Conservation (phyloP, 2,113 vertebrate species). For the Zonotrichia leucophrys region DNA sequence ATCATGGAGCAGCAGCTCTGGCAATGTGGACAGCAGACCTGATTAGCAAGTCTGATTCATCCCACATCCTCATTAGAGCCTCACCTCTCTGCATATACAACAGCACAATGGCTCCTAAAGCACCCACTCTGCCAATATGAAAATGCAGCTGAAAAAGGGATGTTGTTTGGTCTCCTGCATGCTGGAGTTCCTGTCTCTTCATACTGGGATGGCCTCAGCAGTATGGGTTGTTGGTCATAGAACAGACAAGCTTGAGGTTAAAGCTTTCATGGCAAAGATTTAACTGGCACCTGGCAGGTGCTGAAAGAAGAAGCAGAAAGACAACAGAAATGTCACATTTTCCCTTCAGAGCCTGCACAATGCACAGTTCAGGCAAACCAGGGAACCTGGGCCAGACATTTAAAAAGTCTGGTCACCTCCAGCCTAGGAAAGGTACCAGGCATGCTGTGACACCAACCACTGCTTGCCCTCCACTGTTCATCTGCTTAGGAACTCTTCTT, state of each 20-base stretch:
- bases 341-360: neutral
- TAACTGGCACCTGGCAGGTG: neutral
- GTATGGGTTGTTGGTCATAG: neutral
- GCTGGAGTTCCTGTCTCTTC: neutral
- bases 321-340: conserved; percentile 16
- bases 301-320: neutral
- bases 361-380: neutral
- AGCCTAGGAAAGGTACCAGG: rapidly evolving
- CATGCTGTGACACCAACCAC: rapidly evolving
- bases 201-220: neutral
- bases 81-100: neutral
- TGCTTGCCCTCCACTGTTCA: rapidly evolving
- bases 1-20: neutral
- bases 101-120: neutral
- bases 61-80: neutral
- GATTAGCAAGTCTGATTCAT: conserved; percentile 40
- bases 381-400: neutral
- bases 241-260: neutral
- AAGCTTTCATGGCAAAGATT: neutral
- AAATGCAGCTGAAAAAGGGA: neutral
- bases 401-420: neutral
- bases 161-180: neutral
- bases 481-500: neutral
- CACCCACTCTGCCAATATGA: neutral
- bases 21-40: neutral